Conservation (phyloP, 2,113 vertebrate genomes). For the Sander lucioperca region DNA sequence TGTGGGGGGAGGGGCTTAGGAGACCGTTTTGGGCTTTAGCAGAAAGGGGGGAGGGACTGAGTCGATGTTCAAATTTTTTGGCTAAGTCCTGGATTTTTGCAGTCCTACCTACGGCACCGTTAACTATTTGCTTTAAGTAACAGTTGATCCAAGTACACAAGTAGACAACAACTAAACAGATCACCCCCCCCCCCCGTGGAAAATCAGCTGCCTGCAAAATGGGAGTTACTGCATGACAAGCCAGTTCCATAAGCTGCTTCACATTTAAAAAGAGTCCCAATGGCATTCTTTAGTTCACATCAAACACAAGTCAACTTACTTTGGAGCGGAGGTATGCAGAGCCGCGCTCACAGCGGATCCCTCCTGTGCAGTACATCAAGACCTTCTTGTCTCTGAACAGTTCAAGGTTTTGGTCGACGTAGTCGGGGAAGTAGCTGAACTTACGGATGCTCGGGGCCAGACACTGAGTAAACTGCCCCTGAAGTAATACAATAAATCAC, state of each 20-base stretch:
- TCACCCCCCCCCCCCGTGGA: not conserved
- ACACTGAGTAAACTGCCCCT: slow-evolving; percentile 94
- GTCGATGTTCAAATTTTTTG: too few relatives aligned
- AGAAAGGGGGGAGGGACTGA: too few relatives aligned
- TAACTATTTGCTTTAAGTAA: too few relatives aligned
- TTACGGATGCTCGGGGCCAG: slow-evolving; percentile 97
- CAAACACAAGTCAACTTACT: slow-evolving; percentile 73
- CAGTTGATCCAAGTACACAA: not conserved
- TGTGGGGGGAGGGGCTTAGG: too few relatives aligned
- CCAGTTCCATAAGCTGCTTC: not conserved
- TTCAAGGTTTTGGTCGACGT: slow-evolving; percentile 92
- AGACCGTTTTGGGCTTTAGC: too few relatives aligned
- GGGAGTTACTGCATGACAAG: not conserved
- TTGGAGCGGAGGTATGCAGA: slow-evolving; percentile 96
- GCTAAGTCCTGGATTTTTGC: too few relatives aligned
- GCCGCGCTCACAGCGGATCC: slow-evolving; percentile 95
- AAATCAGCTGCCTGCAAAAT: not conserved
- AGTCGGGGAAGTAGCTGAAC: slow-evolving; percentile 98
- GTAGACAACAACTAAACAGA: not conserved
- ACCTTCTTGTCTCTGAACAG: slow-evolving; percentile 93
- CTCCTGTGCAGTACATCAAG: slow-evolving; percentile 98
- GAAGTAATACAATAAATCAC: not conserved
- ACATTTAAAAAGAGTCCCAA: not conserved
- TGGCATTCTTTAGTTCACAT: not conserved
- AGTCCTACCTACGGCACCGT: too few relatives aligned